phyloP scores from a whole-genome alignment of 2,888 invertebrate species.

The Linnaemya vulpina region DNA sequence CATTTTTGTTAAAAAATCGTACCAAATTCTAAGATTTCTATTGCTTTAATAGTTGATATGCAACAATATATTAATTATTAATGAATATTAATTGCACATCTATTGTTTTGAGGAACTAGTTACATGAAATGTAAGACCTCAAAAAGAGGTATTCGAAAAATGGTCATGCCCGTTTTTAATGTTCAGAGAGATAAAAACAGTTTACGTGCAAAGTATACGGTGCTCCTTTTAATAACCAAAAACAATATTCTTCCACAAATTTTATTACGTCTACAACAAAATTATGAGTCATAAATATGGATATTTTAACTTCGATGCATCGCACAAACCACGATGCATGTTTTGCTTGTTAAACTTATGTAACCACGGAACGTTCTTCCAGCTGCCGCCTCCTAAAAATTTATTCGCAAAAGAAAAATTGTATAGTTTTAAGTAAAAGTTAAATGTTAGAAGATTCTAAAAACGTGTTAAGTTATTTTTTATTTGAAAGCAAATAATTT shows the following conservation, averaged over 20 bases:
- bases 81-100: background rate
- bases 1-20: background rate
- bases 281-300: background rate
- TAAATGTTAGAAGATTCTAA: too few species aligned
- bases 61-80: conserved; percentile 18
- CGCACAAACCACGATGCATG: too few species aligned
- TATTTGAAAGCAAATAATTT: too few species aligned
- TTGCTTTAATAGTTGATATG: background rate
- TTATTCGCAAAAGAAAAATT: too few species aligned
- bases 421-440: too few species aligned
- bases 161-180: background rate
- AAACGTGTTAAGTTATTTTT: too few species aligned
- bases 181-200: background rate
- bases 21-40: background rate
- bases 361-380: too few species aligned
- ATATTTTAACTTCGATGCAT: too few species aligned
- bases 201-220: background rate
- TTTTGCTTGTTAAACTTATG: too few species aligned
- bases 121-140: background rate
- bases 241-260: background rate
- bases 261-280: background rate
- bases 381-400: too few species aligned
- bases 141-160: background rate
- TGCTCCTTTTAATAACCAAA: background rate
- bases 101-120: background rate